Percentiles rank a stretch among this genome's conserved stretches.
Evolutionary conservation across 2,888 invertebrate genomes (phyloP).

Genomic region (Ethmia dodecea): DNA sequence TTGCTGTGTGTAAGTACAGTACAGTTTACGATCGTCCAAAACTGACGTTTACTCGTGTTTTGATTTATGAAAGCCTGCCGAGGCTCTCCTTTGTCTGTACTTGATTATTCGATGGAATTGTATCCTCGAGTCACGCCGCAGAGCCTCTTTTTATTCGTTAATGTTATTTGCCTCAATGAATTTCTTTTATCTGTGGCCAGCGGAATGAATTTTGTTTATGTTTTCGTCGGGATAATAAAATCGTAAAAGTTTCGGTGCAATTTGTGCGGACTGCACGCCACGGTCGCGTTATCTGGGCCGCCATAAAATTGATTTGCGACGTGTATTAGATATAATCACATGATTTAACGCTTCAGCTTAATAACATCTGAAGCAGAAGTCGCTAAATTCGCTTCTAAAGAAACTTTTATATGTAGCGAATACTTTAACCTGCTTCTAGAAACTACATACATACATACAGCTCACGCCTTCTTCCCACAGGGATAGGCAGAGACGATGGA

Average conservation of each 20-base stretch:
- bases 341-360: conserved; percentile 10
- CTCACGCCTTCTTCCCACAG: no score
- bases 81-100: conserved; percentile 38
- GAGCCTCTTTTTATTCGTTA: conserved; percentile 30
- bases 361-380: not conserved
- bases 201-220: conserved; percentile 40
- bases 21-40: conserved; percentile 49
- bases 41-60: conserved; percentile 53
- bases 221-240: conserved; percentile 33
- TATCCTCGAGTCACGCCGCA: conserved; percentile 26
- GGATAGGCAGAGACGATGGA: no score
- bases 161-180: conserved; percentile 28
- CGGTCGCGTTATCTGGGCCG: conserved; percentile 13
- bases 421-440: no score
- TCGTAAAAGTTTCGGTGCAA: conserved; percentile 39
- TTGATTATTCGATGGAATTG: conserved; percentile 40
- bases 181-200: conserved; percentile 32
- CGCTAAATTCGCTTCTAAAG: no score
- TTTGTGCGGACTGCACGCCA: conserved; percentile 28
- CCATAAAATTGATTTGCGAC: conserved; percentile 16
- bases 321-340: conserved; percentile 7
- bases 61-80: conserved; percentile 47
- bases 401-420: no score
- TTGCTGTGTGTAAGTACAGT: conserved; percentile 24
- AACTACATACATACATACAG: no score